phyloP scores from a whole-genome alignment of 2,797 vertebrate species.

The Pelodytes ibericus region DNA sequence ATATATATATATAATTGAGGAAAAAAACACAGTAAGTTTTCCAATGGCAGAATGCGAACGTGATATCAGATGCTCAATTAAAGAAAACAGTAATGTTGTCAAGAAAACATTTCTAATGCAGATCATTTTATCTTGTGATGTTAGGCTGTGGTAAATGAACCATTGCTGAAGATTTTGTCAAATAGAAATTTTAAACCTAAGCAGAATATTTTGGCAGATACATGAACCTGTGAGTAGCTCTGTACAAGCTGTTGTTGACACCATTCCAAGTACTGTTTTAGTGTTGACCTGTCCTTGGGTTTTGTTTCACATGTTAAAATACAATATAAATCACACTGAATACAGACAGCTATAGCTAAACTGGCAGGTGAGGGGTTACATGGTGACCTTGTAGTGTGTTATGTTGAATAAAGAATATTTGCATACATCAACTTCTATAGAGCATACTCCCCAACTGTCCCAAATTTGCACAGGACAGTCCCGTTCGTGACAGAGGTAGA shows the following conservation, averaged over 20 bases:
- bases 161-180: neutral
- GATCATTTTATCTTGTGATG: too few relatives aligned
- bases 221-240: neutral
- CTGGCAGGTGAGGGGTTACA: too few relatives aligned
- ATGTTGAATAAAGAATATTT: too few relatives aligned
- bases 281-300: neutral
- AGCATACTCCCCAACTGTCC: too few relatives aligned
- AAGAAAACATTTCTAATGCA: neutral
- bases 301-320: neutral
- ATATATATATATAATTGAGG: neutral
- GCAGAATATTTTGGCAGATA: neutral
- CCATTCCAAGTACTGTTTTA: neutral
- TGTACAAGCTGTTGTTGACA: neutral
- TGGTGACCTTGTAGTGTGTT: too few relatives aligned
- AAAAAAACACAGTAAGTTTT: conserved; percentile 1
- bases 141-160: neutral
- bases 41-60: neutral
- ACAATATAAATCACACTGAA: neutral
- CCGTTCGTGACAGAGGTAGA: too few relatives aligned
- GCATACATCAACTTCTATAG: too few relatives aligned
- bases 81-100: neutral
- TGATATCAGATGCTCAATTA: neutral
- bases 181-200: neutral
- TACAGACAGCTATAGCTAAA: neutral
- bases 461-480: too few relatives aligned